Evolutionary conservation across 2,888 invertebrate genomes (phyloP).

Genomic region (Nycteola revayana): DNA sequence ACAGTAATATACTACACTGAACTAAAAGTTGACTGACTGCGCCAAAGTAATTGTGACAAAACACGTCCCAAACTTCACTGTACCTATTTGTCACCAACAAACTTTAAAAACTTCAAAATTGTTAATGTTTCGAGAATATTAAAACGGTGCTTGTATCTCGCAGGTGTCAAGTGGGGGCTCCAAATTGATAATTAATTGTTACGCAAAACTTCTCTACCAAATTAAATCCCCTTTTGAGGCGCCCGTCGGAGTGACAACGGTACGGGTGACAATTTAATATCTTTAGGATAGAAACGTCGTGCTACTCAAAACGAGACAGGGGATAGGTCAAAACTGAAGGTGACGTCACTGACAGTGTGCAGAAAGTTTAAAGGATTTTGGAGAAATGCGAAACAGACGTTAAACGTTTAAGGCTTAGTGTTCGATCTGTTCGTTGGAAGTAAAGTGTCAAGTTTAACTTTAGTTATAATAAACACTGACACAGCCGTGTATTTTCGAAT

Average conservation of each 20-base stretch:
- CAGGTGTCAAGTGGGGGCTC: conserved; percentile 67
- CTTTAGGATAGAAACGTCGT: conserved; percentile 61
- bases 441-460: too few species aligned
- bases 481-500: too few species aligned
- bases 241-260: conserved; percentile 37
- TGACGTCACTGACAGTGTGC: conserved; percentile 6
- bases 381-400: too few species aligned
- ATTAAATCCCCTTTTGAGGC: conserved; percentile 75
- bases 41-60: too few species aligned
- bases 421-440: too few species aligned
- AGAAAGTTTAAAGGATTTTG: too few species aligned
- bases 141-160: conserved; percentile 37
- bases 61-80: too few species aligned
- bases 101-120: conserved; percentile 21
- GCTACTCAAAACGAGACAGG: conserved; percentile 30
- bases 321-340: conserved; percentile 32
- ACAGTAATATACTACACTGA: too few species aligned
- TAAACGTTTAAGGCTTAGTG: too few species aligned
- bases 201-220: conserved; percentile 71
- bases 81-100: conserved; percentile 6
- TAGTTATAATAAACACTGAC: too few species aligned
- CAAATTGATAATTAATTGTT: conserved; percentile 79
- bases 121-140: conserved; percentile 32
- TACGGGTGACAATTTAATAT: conserved; percentile 78
- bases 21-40: too few species aligned